Evolutionary conservation across 2,113 vertebrate species (phyloP).

Genomic region (Hydropotes inermis): DNA sequence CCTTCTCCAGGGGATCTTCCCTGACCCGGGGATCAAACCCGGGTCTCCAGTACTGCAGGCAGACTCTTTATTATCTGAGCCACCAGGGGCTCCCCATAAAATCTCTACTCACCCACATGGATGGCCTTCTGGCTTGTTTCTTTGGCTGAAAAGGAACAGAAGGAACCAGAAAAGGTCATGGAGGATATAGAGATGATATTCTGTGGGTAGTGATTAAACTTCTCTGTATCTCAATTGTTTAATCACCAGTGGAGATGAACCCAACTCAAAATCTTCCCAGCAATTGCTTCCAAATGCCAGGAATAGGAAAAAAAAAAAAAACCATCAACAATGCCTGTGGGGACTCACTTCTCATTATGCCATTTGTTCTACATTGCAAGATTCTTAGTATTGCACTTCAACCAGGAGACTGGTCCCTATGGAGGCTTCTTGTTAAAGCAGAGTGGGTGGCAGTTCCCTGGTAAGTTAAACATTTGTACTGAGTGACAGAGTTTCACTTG

Average conservation of each 20-base stretch:
- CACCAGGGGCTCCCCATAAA: background rate
- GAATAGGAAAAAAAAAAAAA: background rate
- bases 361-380: background rate
- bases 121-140: background rate
- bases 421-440: background rate
- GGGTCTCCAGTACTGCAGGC: background rate
- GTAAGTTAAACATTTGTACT: background rate
- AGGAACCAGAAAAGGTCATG: background rate
- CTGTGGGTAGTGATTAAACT: background rate
- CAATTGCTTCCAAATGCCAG: background rate
- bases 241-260: background rate
- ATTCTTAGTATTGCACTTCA: background rate
- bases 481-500: background rate
- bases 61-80: background rate
- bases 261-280: background rate
- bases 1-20: background rate
- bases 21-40: fast-evolving
- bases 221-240: background rate
- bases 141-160: background rate
- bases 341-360: background rate
- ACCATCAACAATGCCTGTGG: background rate
- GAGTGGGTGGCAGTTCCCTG: background rate
- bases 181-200: background rate
- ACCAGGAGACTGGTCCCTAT: background rate
- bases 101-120: background rate